Evolutionary conservation across 2,797 vertebrate genomes (phyloP), one percentile per base, ranked within the genome.

Genomic region (Gymnoscopelus braueri): DNA sequence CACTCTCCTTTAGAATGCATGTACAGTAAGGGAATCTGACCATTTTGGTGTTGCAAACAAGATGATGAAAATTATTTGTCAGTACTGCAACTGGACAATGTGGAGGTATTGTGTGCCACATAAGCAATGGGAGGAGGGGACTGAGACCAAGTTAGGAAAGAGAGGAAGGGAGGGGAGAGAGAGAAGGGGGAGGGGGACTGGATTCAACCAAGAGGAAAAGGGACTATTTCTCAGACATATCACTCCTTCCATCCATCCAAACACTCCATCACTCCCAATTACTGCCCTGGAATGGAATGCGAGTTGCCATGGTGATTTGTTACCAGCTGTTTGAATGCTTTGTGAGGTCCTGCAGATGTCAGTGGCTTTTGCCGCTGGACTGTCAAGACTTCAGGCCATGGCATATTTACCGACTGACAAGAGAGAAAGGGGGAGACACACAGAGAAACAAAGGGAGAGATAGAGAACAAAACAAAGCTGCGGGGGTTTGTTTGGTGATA

Each of bases 31-130:
- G 39, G 39, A 44, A 44, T 44, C 39, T 44, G 8, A 44, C 39
- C 39, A 44, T 10, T 44, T 44, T 44, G 39, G 39, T 10, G 7
- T 44, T 44, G 39, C 69, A 70, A 79, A 80, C 69, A 65, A 11
- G 49, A 76, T 67, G 72, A 26, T 63, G 64, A 64, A 52, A 32
- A 19, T 2, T 15, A 29, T 66, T 63, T 29, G 63, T 62, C 70
- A 51, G 24, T 51, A 26, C 26, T 24, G 48, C 39, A 60, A 39
- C 54, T 67, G 59, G 49, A 74, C 65, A 80, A 77, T 84, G 82
- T 72, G 80, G 72, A 85, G 83, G 84, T 84, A 89, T 95, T 96
- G 92, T 95, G 89, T 97, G 96, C 96, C 96, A 97, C 96, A 96
- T 97, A 89, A 90, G 94, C 97, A 96, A 83, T 63, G 52, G 67